Evolutionary conservation across 2,888 invertebrate species (phyloP).

Genomic region (Amitus sp.): DNA sequence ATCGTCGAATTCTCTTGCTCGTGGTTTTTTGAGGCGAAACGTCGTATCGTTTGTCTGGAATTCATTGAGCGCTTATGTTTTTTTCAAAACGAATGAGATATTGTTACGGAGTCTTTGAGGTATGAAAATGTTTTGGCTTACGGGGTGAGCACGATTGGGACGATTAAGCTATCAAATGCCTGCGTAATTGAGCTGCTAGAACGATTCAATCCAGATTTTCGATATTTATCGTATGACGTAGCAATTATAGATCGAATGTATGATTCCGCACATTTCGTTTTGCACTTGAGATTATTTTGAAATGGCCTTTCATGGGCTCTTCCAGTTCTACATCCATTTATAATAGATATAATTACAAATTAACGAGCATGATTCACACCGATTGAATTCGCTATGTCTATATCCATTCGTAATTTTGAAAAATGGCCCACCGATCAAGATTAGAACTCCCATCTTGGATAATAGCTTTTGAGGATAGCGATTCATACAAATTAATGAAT

Average conservation of each 20-base stretch:
- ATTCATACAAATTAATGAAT: not conserved
- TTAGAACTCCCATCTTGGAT: not conserved
- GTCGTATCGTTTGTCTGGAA: too few relatives aligned
- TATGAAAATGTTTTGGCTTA: not conserved
- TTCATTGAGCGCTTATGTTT: too few relatives aligned
- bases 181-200: slow-evolving; percentile 18
- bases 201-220: slow-evolving; percentile 26
- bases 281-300: not conserved
- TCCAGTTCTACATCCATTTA: not conserved
- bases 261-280: not conserved
- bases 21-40: too few relatives aligned
- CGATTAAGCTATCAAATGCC: too few relatives aligned
- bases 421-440: not conserved
- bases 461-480: not conserved
- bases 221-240: slow-evolving; percentile 13
- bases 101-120: too few relatives aligned
- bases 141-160: too few relatives aligned
- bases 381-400: slow-evolving; percentile 3
- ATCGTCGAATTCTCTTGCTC: too few relatives aligned
- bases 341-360: not conserved
- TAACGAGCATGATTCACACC: not conserved
- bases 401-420: not conserved
- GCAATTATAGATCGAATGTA: slow-evolving; percentile 16
- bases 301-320: not conserved
- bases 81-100: too few relatives aligned